These are phyloP conservation scores for Gallinago undulata DNA, from an alignment of 2,113 vertebrate genomes.

Conservation along the genomic window DNA sequence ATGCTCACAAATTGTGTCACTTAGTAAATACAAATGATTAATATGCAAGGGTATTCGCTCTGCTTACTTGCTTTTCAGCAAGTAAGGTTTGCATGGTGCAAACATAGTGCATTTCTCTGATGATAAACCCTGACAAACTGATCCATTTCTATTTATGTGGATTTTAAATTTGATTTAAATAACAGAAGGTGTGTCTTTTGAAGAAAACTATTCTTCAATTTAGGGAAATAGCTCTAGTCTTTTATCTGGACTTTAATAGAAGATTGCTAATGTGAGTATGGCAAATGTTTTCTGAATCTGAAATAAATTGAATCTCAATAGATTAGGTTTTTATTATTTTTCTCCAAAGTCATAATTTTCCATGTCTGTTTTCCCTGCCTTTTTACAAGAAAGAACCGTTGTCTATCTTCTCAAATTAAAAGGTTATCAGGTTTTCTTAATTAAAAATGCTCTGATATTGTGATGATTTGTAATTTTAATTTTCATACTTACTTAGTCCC, in stretches of 20 bases:
- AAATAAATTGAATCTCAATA: constrained; percentile 6
- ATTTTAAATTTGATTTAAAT: constrained; percentile 24
- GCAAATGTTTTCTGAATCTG: not conserved
- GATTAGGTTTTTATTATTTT: constrained; percentile 27
- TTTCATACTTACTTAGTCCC: constrained; percentile 54
- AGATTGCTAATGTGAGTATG: constrained; percentile 29
- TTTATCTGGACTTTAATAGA: not conserved
- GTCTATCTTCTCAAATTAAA: not conserved
- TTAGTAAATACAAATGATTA: constrained; percentile 53
- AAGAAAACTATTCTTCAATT: not conserved
- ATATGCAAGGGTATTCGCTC: not conserved
- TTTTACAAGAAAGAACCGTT: not conserved
- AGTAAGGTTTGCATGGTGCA: constrained; percentile 1
- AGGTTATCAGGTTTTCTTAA: constrained; percentile 7
- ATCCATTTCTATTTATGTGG: constrained; percentile 17
- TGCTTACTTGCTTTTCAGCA: constrained; percentile 12
- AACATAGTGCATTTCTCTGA: constrained; percentile 6
- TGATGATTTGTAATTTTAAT: not conserved
- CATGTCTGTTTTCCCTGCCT: not conserved
- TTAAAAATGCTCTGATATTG: constrained; percentile 9
- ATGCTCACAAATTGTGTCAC: constrained; percentile 35
- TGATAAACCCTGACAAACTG: constrained; percentile 14
- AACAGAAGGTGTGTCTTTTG: constrained; percentile 16
- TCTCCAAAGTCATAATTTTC: constrained; percentile 9
- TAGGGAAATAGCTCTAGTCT: constrained; percentile 24